phyloP scores from a whole-genome alignment of 2,113 vertebrate genomes.

The Menura novaehollandiae region DNA sequence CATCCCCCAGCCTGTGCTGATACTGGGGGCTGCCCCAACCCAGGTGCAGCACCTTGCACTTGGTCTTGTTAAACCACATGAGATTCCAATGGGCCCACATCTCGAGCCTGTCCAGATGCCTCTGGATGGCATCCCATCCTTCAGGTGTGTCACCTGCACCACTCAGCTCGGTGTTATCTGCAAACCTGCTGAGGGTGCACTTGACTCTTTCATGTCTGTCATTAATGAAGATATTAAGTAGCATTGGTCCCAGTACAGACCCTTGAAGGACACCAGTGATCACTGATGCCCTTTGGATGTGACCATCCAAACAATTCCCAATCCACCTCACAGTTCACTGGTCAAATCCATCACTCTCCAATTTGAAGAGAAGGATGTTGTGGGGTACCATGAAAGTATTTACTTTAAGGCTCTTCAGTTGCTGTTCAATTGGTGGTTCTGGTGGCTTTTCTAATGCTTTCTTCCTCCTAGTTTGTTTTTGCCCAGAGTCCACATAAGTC shows the following conservation, averaged over 20 bases:
- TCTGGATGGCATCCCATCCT: background rate
- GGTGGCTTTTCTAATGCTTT: background rate
- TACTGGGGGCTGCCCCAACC: fast-evolving
- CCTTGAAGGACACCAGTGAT: fast-evolving
- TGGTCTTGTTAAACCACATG: background rate
- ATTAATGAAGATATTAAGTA: background rate
- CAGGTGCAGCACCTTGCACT: background rate
- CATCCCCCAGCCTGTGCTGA: background rate
- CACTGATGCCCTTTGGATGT: background rate
- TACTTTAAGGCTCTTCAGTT: background rate
- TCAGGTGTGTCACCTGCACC: background rate
- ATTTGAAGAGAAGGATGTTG: background rate
- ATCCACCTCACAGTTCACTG: background rate
- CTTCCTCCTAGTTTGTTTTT: background rate
- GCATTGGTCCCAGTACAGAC: too few relatives aligned
- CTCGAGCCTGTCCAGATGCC: background rate
- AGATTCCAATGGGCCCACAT: background rate
- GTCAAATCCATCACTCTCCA: background rate
- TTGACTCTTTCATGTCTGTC: fast-evolving
- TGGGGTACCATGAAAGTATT: background rate
- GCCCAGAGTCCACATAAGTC: fast-evolving
- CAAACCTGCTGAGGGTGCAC: background rate
- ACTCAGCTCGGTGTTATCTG: background rate
- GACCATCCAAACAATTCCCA: background rate
- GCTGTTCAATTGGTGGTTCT: background rate